A percentile compares a stretch with the other conserved stretches of the same genome.
Evolutionary conservation across 2,113 vertebrate species (phyloP).

Genomic region (Grammomys dolichurus): DNA sequence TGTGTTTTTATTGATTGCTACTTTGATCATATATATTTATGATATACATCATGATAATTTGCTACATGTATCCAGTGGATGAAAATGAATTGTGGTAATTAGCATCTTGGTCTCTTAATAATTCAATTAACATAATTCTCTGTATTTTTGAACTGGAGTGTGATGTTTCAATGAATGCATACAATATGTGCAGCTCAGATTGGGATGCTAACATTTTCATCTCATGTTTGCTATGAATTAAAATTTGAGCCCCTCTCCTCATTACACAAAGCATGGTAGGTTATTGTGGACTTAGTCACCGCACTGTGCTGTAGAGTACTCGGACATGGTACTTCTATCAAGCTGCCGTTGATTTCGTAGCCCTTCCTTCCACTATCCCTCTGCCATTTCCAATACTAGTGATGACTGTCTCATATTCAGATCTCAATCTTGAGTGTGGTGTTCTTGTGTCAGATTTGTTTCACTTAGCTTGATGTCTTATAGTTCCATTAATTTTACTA

Average conservation of each 20-base stretch:
- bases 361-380: background rate
- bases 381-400: no score
- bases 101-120: background rate
- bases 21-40: background rate
- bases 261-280: background rate
- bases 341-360: background rate
- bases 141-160: background rate
- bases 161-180: background rate
- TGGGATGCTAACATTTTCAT: background rate
- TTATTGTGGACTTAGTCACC: background rate
- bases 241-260: background rate
- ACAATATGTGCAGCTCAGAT: background rate
- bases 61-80: background rate
- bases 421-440: no score
- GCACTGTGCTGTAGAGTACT: no score
- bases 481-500: background rate
- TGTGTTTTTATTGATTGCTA: background rate
- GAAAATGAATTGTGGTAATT: background rate
- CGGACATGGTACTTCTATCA: background rate
- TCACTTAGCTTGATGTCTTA: background rate
- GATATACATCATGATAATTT: background rate
- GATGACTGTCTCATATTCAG: background rate
- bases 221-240: background rate
- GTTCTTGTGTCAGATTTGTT: background rate
- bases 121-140: constrained; percentile 11